Evolutionary conservation across 2,113 vertebrate genomes (phyloP).

Genomic region (Carassius gibelio): DNA sequence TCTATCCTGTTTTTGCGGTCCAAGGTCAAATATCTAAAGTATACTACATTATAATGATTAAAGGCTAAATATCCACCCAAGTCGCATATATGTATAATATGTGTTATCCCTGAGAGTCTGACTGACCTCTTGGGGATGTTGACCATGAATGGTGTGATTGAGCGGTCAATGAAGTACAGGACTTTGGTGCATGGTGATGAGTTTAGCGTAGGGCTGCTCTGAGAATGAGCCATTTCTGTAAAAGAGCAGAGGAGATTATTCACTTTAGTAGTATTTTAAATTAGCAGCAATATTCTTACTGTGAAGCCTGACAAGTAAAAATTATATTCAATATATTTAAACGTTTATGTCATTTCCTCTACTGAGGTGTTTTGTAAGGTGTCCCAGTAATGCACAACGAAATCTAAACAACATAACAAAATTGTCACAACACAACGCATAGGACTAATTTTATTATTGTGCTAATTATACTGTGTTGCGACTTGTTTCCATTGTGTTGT

Average conservation of each 20-base stretch:
- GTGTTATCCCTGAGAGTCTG: not conserved
- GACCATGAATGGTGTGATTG: conserved; percentile 95
- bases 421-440: too few species aligned
- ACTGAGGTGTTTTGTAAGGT: not conserved
- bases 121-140: conserved; percentile 93
- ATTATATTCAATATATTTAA: not conserved
- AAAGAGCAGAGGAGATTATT: conserved; percentile 13
- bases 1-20: too few species aligned
- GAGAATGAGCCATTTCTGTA: conserved; percentile 84
- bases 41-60: not conserved
- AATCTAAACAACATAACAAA: too few species aligned
- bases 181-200: conserved; percentile 89
- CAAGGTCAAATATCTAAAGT: not conserved
- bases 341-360: not conserved
- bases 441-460: too few species aligned
- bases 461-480: too few species aligned
- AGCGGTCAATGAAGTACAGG: conserved; percentile 94
- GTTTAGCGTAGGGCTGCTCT: conserved; percentile 79
- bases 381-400: too few species aligned
- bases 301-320: not conserved
- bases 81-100: not conserved
- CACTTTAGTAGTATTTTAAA: not conserved
- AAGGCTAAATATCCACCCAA: not conserved
- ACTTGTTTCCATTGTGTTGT: too few species aligned
- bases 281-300: not conserved